Percentiles rank a stretch among this genome's conserved stretches.
Evolutionary conservation across 92 coral and sea anemone genomes (phyloP).

Genomic region (Heliopora coerulea): DNA sequence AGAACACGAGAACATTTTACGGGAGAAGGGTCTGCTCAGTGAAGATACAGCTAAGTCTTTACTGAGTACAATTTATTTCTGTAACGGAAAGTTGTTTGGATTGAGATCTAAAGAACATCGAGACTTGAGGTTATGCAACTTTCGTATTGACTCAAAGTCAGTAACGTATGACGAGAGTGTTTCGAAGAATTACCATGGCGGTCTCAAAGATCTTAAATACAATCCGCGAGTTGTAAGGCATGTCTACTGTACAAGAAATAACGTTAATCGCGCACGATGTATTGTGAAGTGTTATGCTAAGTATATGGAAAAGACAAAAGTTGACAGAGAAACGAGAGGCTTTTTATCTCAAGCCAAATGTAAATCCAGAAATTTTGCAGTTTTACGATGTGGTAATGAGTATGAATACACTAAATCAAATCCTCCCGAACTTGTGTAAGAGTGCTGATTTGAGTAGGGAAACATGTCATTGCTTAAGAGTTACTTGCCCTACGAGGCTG

Average conservation of each 20-base stretch:
- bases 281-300: constrained; percentile 52
- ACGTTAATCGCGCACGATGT: constrained; percentile 39
- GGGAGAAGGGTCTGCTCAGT: constrained; percentile 24
- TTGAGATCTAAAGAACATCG: not conserved
- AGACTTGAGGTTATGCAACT: no score
- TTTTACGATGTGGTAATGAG: constrained; percentile 39
- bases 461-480: constrained; percentile 33
- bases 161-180: no score
- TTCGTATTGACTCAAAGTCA: constrained; percentile 5
- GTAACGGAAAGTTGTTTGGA: constrained; percentile 16
- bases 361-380: constrained; percentile 5
- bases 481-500: constrained; percentile 33
- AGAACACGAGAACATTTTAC: constrained; percentile 6
- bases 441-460: constrained; percentile 29
- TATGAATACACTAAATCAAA: constrained; percentile 45
- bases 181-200: constrained; percentile 32
- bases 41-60: not conserved
- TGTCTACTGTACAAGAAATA: constrained; percentile 39
- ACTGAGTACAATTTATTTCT: constrained; percentile 3
- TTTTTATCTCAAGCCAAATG: constrained; percentile 54
- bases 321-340: constrained; percentile 34
- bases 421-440: constrained; percentile 32
- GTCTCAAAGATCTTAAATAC: constrained; percentile 48
- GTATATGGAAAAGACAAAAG: constrained; percentile 50
- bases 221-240: constrained; percentile 47